Base-by-base conservation (phyloP, 2,797 vertebrate species). In the Sebastes glaucus region DNA sequence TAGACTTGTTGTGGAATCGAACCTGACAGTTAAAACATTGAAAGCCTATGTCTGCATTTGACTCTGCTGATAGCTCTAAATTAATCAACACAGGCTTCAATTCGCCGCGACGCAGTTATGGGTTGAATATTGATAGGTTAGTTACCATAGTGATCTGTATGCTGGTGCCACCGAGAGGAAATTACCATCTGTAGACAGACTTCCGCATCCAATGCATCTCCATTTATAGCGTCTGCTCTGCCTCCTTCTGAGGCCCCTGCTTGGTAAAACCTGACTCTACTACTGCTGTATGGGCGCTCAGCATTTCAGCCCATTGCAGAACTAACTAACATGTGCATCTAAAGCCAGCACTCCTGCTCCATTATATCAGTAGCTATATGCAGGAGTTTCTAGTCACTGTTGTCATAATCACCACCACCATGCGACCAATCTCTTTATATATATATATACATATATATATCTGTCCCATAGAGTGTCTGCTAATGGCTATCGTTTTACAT, bases 401-500 rank as follows among this genome's bases (percentile, higher is more conserved):
- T 92, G 68, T 81, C 93, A 93, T 91, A 67, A 90, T 95, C 92
- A 92, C 90, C 90, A 86, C 92, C 88, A 88, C 93, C 91, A 86
- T 90, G 38, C 81, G 61, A 91, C 79, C 87, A 86, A 87, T 89
- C 80, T 88, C 57, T 81, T 83, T 93, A 93, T 46, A 46, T 46
- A 46, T 46, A 46, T 46, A 18, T 46, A 46, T 7, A 46, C 7
- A 18, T 46, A 46, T 46, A 46, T 46, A 46, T 89, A 92, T 90
- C 89, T 91, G 93, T 95, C 77, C 94, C 84, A 94, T 96, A 96
- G 97, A 96, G 95, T 97, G 96, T 97, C 95, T 95, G 94, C 95
- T 97, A 96, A 94, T 91, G 90, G 90, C 95, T 97, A 97, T 97
- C 97, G 85, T 99, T 96, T 97, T 96, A 97, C 97, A 96, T 98